phyloP scores from a whole-genome alignment of 2,888 invertebrate genomes.

The Synanthedon myopaeformis region DNA sequence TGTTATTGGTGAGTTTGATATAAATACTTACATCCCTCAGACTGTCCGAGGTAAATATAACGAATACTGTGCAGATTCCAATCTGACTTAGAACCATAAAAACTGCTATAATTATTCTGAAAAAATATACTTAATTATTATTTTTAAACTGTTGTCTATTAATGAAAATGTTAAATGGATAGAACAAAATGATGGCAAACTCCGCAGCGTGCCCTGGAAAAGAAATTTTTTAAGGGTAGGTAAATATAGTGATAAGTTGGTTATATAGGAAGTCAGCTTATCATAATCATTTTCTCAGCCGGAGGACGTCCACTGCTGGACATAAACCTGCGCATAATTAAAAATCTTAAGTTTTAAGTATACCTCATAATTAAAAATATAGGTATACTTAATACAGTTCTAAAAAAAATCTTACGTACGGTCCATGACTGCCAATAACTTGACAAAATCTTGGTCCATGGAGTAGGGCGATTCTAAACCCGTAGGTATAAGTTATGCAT shows the following conservation, averaged over 20 bases:
- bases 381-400: too few species aligned
- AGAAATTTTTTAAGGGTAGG: too few species aligned
- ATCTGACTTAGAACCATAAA: slow-evolving; percentile 44
- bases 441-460: slow-evolving; percentile 28
- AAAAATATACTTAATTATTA: slow-evolving; percentile 6
- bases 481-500: slow-evolving; percentile 38
- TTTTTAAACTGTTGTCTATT: too few species aligned
- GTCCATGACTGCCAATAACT: slow-evolving; percentile 23
- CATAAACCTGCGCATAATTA: too few species aligned
- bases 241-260: too few species aligned
- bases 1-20: neutral
- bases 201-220: too few species aligned
- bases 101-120: slow-evolving; percentile 29
- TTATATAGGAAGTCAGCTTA: too few species aligned
- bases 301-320: too few species aligned
- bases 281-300: too few species aligned
- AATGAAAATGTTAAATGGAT: neutral
- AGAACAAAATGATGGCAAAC: too few species aligned
- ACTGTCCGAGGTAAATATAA: slow-evolving; percentile 37
- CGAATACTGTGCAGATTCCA: slow-evolving; percentile 39
- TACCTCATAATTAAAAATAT: too few species aligned
- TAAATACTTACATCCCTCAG: slow-evolving; percentile 39
- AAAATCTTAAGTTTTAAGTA: too few species aligned
- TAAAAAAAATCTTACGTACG: slow-evolving; percentile 23
- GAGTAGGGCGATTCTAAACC: slow-evolving; percentile 38